Evolutionary conservation across 2,113 vertebrate species (phyloP).

Genomic region (Podarcis raffonei): DNA sequence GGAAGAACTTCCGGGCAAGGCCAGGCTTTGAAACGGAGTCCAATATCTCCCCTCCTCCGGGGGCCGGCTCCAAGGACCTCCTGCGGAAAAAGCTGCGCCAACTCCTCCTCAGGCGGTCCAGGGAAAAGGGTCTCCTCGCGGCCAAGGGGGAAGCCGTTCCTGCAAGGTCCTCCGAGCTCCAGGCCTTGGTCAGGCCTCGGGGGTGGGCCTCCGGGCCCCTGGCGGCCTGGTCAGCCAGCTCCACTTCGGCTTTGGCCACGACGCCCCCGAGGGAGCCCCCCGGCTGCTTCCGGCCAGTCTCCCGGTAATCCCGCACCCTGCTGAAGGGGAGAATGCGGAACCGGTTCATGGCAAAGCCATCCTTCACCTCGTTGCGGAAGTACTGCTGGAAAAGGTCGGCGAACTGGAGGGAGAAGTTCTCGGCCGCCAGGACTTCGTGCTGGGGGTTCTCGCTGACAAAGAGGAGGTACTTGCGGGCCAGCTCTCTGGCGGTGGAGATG

Average conservation of each 20-base stretch:
- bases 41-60: slow-evolving; percentile 35
- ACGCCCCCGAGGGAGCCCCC: slow-evolving; percentile 64
- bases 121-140: slow-evolving; percentile 78
- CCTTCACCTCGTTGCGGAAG: slow-evolving; percentile 90
- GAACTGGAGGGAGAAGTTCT: slow-evolving; percentile 93
- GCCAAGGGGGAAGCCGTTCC: slow-evolving; percentile 57
- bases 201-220: slow-evolving; percentile 55
- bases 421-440: slow-evolving; percentile 87
- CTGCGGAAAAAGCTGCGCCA: slow-evolving; percentile 85
- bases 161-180: slow-evolving; percentile 83
- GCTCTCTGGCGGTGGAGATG: slow-evolving; percentile 87
- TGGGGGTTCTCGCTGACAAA: slow-evolving; percentile 87
- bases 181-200: slow-evolving; percentile 70
- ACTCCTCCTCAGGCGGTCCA: slow-evolving; percentile 83
- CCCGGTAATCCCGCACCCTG: slow-evolving; percentile 88
- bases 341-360: slow-evolving; percentile 73
- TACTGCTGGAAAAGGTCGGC: slow-evolving; percentile 93
- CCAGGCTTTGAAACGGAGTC: slow-evolving; percentile 58
- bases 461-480: slow-evolving; percentile 91
- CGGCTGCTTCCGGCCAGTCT: slow-evolving; percentile 72
- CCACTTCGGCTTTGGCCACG: slow-evolving; percentile 69
- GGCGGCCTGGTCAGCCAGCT: slow-evolving; percentile 64
- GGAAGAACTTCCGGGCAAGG: slow-evolving; percentile 76
- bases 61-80: slow-evolving; percentile 70
- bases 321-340: slow-evolving; percentile 76